Evolutionary conservation across 2,113 vertebrate genomes (phyloP).

Genomic region (Labeo rohita): DNA sequence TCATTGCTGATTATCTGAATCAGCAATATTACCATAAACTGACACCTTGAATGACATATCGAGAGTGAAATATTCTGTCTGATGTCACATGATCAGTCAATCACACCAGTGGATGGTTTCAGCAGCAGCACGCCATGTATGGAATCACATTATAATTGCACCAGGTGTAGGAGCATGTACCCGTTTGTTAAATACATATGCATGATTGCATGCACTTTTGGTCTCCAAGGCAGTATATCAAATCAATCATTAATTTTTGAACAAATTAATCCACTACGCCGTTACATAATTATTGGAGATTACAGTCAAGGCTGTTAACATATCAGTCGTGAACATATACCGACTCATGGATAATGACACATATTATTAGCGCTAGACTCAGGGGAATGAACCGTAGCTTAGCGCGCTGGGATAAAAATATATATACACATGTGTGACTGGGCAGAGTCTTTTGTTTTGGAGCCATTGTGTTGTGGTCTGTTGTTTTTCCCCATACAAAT

Average conservation of each 20-base stretch:
- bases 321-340: conserved; percentile 35
- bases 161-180: conserved; percentile 65
- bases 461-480: neutral
- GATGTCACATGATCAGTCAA: conserved; percentile 58
- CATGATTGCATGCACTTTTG: conserved; percentile 65
- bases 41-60: neutral
- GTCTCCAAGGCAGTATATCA: conserved; percentile 62
- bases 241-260: conserved; percentile 58
- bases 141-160: conserved; percentile 71
- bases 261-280: conserved; percentile 66
- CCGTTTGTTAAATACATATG: conserved; percentile 62
- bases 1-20: neutral
- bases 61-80: conserved; percentile 19
- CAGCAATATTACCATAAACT: neutral
- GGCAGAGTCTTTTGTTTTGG: neutral
- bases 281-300: conserved; percentile 66
- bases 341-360: conserved; percentile 25
- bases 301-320: conserved; percentile 37
- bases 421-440: neutral
- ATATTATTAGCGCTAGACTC: conserved; percentile 25
- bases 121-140: conserved; percentile 56
- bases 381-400: neutral
- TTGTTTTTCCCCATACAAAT: conserved; percentile 1
- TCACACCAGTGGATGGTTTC: conserved; percentile 64
- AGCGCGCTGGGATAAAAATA: neutral